phyloP scores from a whole-genome alignment of 2,113 vertebrate genomes.

The Rana temporaria region DNA sequence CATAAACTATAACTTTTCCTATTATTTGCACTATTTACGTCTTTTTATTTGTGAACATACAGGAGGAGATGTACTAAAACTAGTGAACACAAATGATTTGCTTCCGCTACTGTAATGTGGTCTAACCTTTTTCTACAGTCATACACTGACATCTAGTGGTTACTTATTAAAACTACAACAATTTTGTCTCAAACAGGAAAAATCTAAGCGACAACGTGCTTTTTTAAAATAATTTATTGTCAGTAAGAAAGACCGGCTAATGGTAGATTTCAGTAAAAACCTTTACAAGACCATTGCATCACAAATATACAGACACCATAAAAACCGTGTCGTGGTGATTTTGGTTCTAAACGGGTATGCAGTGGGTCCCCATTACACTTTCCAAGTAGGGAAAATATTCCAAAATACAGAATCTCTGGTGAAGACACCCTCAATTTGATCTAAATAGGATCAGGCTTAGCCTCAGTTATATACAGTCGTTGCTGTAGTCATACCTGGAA shows the following conservation, averaged over 20 bases:
- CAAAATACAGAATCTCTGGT: conserved; percentile 87
- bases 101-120: too few species aligned
- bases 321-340: conserved; percentile 90
- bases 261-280: conserved; percentile 99
- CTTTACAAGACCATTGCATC: conserved; percentile 96
- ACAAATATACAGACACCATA: conserved; percentile 95
- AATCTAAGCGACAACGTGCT: conserved; percentile 13
- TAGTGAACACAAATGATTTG: too few species aligned
- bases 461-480: conserved; percentile 74
- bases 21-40: too few species aligned
- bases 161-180: background rate
- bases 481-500: conserved; percentile 69
- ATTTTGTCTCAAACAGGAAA: background rate
- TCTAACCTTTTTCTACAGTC: background rate
- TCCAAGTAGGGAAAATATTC: conserved; percentile 89
- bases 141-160: conserved; percentile 7
- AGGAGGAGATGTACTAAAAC: too few species aligned
- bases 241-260: conserved; percentile 99
- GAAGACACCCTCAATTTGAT: conserved; percentile 80
- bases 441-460: conserved; percentile 76
- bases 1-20: too few species aligned
- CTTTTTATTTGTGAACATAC: too few species aligned
- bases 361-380: conserved; percentile 88
- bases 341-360: conserved; percentile 87
- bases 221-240: conserved; percentile 99